Conservation (phyloP, 2,797 vertebrate genomes). For the Nannoperca australis region DNA sequence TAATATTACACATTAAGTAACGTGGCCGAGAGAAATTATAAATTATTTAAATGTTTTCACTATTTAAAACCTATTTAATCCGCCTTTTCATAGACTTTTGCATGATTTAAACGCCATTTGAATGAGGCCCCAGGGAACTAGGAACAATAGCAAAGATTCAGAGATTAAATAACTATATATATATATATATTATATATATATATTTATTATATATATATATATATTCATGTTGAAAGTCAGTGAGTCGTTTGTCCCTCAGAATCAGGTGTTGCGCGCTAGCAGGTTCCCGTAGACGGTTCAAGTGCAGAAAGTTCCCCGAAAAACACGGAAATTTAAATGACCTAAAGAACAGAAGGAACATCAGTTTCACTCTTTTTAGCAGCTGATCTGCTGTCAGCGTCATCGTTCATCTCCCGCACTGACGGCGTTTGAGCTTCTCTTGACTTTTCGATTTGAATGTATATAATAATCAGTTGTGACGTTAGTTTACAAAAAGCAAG, state of each 20-base stretch:
- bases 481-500: not conserved
- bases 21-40: not conserved
- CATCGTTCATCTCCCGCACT: not conserved
- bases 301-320: no score
- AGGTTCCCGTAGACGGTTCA: no score
- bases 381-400: not conserved
- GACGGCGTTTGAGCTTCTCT: not conserved
- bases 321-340: not conserved
- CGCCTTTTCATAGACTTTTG: not conserved
- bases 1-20: not conserved
- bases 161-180: not conserved
- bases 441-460: constrained; percentile 5
- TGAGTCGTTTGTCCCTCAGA: not conserved
- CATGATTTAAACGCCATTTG: no score
- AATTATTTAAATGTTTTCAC: not conserved
- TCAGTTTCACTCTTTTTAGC: not conserved
- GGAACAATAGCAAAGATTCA: not conserved
- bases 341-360: not conserved
- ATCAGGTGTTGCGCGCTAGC: not conserved
- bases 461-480: not conserved
- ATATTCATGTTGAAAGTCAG: not conserved
- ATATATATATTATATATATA: no score
- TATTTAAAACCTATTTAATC: not conserved
- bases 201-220: no score
- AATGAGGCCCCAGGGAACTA: not conserved